Conservation (phyloP, 2,888 invertebrate genomes). For the Heterodera filipjevi region DNA sequence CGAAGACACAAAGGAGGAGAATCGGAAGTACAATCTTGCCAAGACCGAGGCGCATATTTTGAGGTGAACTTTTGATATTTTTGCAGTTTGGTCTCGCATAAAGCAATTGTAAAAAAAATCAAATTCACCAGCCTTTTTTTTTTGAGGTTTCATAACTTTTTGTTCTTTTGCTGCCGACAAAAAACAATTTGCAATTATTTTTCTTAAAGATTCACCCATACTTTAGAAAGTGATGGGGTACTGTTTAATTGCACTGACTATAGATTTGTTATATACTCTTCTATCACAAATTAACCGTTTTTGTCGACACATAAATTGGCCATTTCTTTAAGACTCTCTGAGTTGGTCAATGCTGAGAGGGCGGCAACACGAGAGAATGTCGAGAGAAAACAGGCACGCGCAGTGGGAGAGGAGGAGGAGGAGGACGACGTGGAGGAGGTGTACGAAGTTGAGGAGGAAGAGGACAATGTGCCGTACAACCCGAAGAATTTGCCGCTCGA, state of each 20-base stretch:
- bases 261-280: too few relatives aligned
- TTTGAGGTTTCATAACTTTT: too few relatives aligned
- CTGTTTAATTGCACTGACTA: too few relatives aligned
- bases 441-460: slow-evolving; percentile 71
- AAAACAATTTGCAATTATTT: too few relatives aligned
- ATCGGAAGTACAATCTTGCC: slow-evolving; percentile 44
- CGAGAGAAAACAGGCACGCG: slow-evolving; percentile 93
- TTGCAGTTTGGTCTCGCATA: too few relatives aligned
- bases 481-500: slow-evolving; percentile 98
- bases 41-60: slow-evolving; percentile 45
- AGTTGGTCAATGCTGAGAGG: slow-evolving; percentile 74
- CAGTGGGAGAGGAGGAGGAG: slow-evolving; percentile 71
- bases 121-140: too few relatives aligned
- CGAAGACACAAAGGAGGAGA: slow-evolving; percentile 48
- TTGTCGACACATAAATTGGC: neutral
- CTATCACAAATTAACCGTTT: neutral
- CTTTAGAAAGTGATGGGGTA: too few relatives aligned
- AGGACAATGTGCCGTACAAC: slow-evolving; percentile 94
- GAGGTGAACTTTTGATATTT: slow-evolving; percentile 37
- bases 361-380: slow-evolving; percentile 95
- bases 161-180: too few relatives aligned
- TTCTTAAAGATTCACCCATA: too few relatives aligned
- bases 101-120: slow-evolving; percentile 7
- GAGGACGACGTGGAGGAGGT: slow-evolving; percentile 67
- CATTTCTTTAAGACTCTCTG: slow-evolving; percentile 46